A percentile compares a stretch with the other conserved stretches of the same genome.
Conservation (phyloP, 2,113 vertebrate genomes). For the Hyperoodon ampullatus region DNA sequence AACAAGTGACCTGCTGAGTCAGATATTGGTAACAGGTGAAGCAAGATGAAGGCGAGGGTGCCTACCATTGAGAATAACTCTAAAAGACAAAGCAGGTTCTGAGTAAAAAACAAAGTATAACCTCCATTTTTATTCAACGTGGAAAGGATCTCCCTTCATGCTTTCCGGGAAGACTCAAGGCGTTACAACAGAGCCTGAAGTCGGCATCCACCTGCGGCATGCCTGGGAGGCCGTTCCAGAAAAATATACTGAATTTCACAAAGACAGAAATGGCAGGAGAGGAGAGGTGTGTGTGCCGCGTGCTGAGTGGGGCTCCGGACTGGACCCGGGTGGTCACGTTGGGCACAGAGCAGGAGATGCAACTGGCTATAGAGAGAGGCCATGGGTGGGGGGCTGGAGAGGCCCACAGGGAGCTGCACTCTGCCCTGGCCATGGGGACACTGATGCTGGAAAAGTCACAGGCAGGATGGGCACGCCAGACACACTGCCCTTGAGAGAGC, state of each 20-base stretch:
- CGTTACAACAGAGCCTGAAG: background rate
- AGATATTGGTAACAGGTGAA: rapidly evolving
- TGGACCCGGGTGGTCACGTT: rapidly evolving
- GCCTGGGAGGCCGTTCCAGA: too few species aligned
- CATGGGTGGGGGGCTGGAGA: rapidly evolving
- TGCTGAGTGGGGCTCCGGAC: rapidly evolving
- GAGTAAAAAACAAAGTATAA: rapidly evolving
- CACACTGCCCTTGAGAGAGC: background rate
- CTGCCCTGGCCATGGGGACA: rapidly evolving
- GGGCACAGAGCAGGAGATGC: rapidly evolving
- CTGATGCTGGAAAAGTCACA: background rate
- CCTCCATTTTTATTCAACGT: rapidly evolving
- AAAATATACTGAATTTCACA: rapidly evolving
- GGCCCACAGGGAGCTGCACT: rapidly evolving
- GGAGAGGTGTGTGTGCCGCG: too few species aligned
- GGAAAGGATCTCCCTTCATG: too few species aligned
- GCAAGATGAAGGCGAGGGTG: rapidly evolving
- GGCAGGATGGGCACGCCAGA: too few species aligned
- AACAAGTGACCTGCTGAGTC: background rate
- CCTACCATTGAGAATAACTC: background rate
- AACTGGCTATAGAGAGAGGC: rapidly evolving
- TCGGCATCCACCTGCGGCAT: background rate
- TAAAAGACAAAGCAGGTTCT: background rate
- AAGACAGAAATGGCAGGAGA: background rate
- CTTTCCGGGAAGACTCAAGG: background rate